These are phyloP conservation scores for Glyptemys insculpta DNA, from an alignment of 2,797 vertebrate species.

Conservation along the genomic window DNA sequence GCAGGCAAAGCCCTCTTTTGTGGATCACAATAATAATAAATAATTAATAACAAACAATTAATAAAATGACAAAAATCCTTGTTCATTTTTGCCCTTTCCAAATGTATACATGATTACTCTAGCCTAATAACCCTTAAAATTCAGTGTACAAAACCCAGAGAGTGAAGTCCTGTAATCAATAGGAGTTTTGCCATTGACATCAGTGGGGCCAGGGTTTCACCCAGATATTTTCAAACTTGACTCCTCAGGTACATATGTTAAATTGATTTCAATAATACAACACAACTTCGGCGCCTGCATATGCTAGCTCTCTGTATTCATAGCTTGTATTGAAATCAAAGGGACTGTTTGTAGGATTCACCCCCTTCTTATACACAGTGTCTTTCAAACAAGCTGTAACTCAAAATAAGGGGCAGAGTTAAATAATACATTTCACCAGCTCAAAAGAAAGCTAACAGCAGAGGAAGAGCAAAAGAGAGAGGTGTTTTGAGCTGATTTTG, in stretches of 20 bases:
- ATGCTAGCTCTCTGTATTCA: not conserved
- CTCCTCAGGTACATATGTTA: not conserved
- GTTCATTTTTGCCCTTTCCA: not conserved
- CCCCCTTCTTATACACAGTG: not conserved
- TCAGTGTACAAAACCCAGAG: not conserved
- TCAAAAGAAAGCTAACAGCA: not conserved
- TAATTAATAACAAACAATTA: not conserved
- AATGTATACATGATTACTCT: not conserved
- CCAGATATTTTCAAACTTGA: not conserved
- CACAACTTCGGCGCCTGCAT: not conserved
- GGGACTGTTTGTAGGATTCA: not conserved
- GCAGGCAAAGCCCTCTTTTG: not conserved
- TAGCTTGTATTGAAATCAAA: not conserved
- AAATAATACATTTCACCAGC: not conserved
- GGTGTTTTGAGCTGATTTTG: not conserved
- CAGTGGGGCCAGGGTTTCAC: not conserved
- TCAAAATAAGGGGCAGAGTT: not conserved
- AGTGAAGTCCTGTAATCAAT: not conserved
- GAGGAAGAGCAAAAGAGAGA: not conserved
- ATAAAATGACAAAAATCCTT: not conserved
- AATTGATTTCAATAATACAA: not conserved
- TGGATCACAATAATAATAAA: not conserved
- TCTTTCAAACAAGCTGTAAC: not conserved
- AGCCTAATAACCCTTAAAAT: not conserved
- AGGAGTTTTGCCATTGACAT: slow-evolving; percentile 9